Base-by-base conservation (phyloP, 2,888 invertebrate species). In the Lysandra bellargus region DNA sequence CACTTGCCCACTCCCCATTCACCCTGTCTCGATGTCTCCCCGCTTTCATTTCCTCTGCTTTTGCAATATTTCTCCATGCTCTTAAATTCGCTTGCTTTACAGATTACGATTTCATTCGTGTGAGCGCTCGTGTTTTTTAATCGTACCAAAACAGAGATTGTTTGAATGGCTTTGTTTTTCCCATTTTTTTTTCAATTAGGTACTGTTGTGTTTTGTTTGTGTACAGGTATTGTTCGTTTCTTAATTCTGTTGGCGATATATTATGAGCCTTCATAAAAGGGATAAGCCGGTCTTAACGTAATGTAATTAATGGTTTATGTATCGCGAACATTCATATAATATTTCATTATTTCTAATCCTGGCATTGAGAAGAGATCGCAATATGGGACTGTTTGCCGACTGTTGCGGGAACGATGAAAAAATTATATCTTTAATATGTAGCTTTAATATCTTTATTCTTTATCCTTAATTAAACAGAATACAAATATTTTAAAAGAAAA, bases 61-160 rank as follows among this genome's bases (percentile, higher is more conserved):
- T 44, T 74, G 74, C 74, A 74, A 74, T 44, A 74, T 74, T 74
- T 74, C 74, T 74, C 30, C 30, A 30, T 64, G 33, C 64, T 69
- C 40, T 44, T 74, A n/a, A 44, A 44, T 74, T 74, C 44, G 74
- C 44, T 74, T 74, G 74, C 74, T 74, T 74, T 49, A 23, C 44
- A 74, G 74, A 40, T 74, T 49, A 23, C 74, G 74, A 74, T 44
- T 74, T 44, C n/a, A 74, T 74, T 74, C 44, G 44, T 30, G 23
- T 69, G 64, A 64, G 12, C 64, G 30, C 14, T 6, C 64, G 12
- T 69, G 64, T 69, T 69, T 69, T 1, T 7, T 2, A 61, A 61
- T 4, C 23, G 64, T 69, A 30, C 33, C 30, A 69, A 69, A 69
- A 69, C 30, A 69, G 12, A 12, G 2, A 17, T 44, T 40, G 74